Evolutionary conservation across 1,140 invertebrate genomes (phyloP).

Genomic region (Radopholus similis): DNA sequence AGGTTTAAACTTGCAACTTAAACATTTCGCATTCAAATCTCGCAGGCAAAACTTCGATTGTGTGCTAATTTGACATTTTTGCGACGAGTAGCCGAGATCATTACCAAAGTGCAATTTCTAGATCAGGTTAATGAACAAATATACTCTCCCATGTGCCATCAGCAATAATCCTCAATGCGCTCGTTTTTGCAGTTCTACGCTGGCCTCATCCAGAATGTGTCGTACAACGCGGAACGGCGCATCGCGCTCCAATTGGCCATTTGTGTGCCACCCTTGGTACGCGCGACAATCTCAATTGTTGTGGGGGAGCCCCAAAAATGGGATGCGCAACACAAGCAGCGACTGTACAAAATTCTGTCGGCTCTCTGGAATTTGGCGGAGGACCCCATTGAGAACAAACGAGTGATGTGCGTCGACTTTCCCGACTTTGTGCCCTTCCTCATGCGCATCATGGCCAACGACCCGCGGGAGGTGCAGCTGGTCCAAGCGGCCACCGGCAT

Average conservation of each 20-base stretch:
- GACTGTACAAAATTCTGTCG: conserved; percentile 11
- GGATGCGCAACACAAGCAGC: background rate
- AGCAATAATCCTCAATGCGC: background rate
- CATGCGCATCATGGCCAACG: background rate
- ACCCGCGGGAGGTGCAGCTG: conserved; percentile 6
- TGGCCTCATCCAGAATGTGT: conserved; percentile 11
- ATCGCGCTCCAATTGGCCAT: background rate
- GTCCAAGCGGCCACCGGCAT: conserved; percentile 15
- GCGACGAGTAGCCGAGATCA: conserved; percentile 1
- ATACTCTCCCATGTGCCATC: no score
- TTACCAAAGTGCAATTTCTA: background rate
- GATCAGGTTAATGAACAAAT: background rate
- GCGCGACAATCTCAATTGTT: background rate
- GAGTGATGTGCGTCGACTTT: conserved; percentile 12
- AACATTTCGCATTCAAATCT: no score
- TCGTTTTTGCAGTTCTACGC: conserved; percentile 3
- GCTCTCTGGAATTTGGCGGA: conserved; percentile 18
- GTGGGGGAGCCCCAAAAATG: background rate
- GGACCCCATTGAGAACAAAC: conserved; percentile 5
- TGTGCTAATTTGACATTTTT: conserved; percentile 10
- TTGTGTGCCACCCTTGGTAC: conserved; percentile 11
- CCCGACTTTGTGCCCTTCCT: conserved; percentile 9
- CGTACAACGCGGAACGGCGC: background rate
- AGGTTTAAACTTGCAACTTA: no score
- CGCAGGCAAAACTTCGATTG: conserved; percentile 3